phyloP scores from a whole-genome alignment of 2,113 vertebrate species.

The Narcine bancroftii region DNA sequence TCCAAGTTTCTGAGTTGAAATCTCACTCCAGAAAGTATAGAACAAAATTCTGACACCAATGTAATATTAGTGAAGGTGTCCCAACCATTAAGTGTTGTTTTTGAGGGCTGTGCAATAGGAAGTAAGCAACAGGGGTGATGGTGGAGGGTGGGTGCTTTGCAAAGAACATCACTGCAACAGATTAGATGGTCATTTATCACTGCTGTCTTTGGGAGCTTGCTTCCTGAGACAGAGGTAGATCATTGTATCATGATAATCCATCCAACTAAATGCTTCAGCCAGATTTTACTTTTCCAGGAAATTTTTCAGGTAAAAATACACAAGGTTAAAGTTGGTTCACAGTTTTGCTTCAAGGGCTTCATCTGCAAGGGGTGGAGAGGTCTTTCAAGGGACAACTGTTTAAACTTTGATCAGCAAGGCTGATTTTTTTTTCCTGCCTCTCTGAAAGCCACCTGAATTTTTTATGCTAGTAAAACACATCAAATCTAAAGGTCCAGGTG shows the following conservation, averaged over 20 bases:
- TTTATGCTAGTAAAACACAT: neutral
- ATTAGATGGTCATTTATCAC: neutral
- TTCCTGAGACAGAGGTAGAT: neutral
- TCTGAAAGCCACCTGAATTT: neutral
- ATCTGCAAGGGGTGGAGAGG: neutral
- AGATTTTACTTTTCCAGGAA: neutral
- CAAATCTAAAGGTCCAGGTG: neutral
- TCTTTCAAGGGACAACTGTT: neutral
- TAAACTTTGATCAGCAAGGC: neutral
- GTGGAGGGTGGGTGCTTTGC: neutral
- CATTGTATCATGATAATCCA: neutral
- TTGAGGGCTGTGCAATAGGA: neutral
- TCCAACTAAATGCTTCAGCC: neutral
- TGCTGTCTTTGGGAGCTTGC: neutral
- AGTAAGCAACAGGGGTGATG: neutral
- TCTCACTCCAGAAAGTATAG: neutral
- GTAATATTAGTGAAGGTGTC: neutral
- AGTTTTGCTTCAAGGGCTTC: neutral
- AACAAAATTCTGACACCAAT: neutral
- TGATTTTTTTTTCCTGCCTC: neutral
- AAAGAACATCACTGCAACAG: neutral
- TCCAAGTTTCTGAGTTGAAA: neutral
- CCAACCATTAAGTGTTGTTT: neutral
- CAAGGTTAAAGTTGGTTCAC: neutral
- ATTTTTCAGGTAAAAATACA: no score